Evolutionary conservation across 2,888 invertebrate genomes (phyloP), one percentile per base, ranked within the genome.

Genomic region (Trileptium ribeirensis): DNA sequence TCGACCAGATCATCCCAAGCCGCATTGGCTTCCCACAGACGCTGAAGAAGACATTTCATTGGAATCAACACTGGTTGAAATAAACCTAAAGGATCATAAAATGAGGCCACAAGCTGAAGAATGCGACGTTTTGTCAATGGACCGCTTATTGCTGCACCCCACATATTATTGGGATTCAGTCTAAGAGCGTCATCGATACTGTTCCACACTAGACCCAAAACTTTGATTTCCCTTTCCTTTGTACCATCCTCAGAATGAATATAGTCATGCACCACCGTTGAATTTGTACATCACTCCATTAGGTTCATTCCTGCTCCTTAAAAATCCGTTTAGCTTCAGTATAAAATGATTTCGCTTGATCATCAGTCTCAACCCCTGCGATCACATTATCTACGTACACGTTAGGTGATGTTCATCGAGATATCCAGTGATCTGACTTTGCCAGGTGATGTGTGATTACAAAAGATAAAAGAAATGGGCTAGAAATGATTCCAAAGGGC

Each of bases 391-490:
- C 64, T 1, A 36, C 39, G 1, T 82, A 74, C n/a, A 19, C 38
- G 1, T 84, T 84, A 51, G 80, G 85, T 85, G 2, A 84, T 85
- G 74, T 84, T 84, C 1, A 0, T n/a, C 33, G n/a, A 1, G 79
- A 77, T 29, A 67, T 34, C 2, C 70, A 19, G 15, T 37, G 67
- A 1, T 19, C 37, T 1, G 1, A 15, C 1, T 36, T 36, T 33
- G 8, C 1, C 38, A 79, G 38, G 34, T 79, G 80, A 36, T 77
- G 31, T 33, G 33, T 3, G n/a, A 82, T 8, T n/a, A 33, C 70
- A 34, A 3, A 64, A 29, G 24, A 67, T 38, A 79, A 37, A 34
- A n/a, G 84, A n/a, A n/a, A n/a, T n/a, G n/a, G n/a, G n/a, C n/a
- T n/a, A n/a, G n/a, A n/a, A n/a, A n/a, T n/a, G n/a, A n/a, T n/a